Conservation (phyloP, 1,140 invertebrate genomes). For the Drosophila suzukii region DNA sequence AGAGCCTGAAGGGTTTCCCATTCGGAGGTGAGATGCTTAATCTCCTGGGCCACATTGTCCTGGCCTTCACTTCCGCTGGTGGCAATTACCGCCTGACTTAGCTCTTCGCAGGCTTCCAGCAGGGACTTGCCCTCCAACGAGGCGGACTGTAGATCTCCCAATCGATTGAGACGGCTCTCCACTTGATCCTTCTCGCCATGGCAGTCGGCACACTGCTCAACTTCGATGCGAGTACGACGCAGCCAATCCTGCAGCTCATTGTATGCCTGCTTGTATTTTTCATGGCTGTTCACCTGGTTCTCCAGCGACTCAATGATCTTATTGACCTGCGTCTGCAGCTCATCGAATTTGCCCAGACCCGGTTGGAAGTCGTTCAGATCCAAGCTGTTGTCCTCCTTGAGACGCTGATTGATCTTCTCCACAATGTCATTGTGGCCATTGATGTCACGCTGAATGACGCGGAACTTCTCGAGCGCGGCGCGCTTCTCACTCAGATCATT, state of each 20-base stretch:
- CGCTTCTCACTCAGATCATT: constrained; percentile 96
- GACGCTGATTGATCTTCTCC: constrained; percentile 89
- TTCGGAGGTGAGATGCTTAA: constrained; percentile 92
- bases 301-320: constrained; percentile 90
- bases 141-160: constrained; percentile 88
- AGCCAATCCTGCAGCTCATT: constrained; percentile 95
- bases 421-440: constrained; percentile 90
- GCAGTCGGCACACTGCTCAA: constrained; percentile 93
- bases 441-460: constrained; percentile 91
- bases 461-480: constrained; percentile 93
- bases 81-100: constrained; percentile 91
- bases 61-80: constrained; percentile 94
- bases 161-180: constrained; percentile 89
- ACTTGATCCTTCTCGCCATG: constrained; percentile 92
- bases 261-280: constrained; percentile 93
- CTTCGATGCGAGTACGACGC: constrained; percentile 91
- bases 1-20: constrained; percentile 94
- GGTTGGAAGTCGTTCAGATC: constrained; percentile 89
- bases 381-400: constrained; percentile 88
- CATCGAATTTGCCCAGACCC: constrained; percentile 89
- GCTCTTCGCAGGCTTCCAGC: constrained; percentile 90
- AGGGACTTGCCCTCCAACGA: constrained; percentile 90
- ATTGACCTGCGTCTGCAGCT: constrained; percentile 88
- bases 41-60: constrained; percentile 93
- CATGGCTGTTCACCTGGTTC: constrained; percentile 93